Evolutionary conservation across 1,140 invertebrate genomes (phyloP).

Genomic region (Drosophila baimaii): DNA sequence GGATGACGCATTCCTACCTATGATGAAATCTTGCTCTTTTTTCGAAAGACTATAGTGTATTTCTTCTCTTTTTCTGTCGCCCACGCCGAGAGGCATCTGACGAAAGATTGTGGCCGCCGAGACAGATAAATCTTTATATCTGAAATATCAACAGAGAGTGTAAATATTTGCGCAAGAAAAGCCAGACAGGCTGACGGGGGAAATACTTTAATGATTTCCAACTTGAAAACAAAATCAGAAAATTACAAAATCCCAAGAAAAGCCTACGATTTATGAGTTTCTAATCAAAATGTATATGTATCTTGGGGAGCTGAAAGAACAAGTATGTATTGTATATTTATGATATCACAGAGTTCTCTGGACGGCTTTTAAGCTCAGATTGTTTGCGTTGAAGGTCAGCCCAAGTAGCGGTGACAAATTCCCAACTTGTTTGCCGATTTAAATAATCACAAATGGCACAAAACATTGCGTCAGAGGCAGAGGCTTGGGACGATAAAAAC

Average conservation of each 20-base stretch:
- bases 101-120: constrained; percentile 22
- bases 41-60: neutral
- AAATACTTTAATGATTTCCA: constrained; percentile 7
- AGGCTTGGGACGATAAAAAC: constrained; percentile 15
- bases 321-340: neutral
- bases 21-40: constrained; percentile 46
- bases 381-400: constrained; percentile 30
- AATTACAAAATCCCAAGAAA: neutral
- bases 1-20: constrained; percentile 39
- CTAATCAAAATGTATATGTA: too few relatives aligned
- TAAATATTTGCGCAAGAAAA: constrained; percentile 42
- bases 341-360: neutral
- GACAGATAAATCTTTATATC: constrained; percentile 38
- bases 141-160: constrained; percentile 15
- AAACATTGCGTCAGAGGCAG: constrained; percentile 34
- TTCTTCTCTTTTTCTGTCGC: constrained; percentile 1
- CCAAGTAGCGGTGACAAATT: constrained; percentile 1
- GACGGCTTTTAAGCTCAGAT: constrained; percentile 12
- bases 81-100: constrained; percentile 43
- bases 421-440: constrained; percentile 46
- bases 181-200: constrained; percentile 23
- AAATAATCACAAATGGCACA: constrained; percentile 35
- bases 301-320: too few relatives aligned
- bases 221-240: neutral
- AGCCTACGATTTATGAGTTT: neutral